Base-by-base conservation (phyloP, 2,797 vertebrate species). In the Manis pentadactyla region DNA sequence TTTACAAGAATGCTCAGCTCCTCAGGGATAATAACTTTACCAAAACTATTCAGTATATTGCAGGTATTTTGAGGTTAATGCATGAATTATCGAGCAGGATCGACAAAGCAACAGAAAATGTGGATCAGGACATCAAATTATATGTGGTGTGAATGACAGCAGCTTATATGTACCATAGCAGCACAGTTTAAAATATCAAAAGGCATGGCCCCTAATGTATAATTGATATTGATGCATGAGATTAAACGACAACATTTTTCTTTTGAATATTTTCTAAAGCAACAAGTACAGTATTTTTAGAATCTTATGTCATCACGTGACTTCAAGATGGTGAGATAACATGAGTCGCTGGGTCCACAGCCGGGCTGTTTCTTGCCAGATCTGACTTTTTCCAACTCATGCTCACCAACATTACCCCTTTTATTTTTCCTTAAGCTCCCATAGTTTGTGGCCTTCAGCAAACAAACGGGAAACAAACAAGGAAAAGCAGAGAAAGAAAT, bases 171-270 rank as follows among this genome's bases (percentile, higher is more conserved):
- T 7, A 1, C 64, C 5, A 21, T 1, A 23, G 46, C 37, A 46
- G 19, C 31, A 25, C 7, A 1, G 2, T 39, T 23, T 39, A 29
- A 61, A 8, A 19, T 11, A 14, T 3, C 5, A 5, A 19, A 31
- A 46, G 53, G 31, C 49, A 3, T 0, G 5, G 8, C 46, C 84
- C 9, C 14, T 12, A 27, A 14, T 0, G 19, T 15, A 7, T 0
- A 19, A 1, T 4, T 39, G 37, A 2, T 9, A 25, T 1, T n/a
- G 18, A n/a, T 11, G 17, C 8, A 7, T 21, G 51, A 19, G 12
- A n/a, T n/a, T 10, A 21, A 18, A 8, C n/a, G 0, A 14, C 23
- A n/a, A 31, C 4, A 5, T n/a, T 53, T 27, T 21, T 49, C 39
- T 42, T 71, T 2, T 5, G 17, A 37, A 7, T 13, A 29, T 13